Evolutionary conservation across 2,113 vertebrate species (phyloP).

Genomic region (Lasiurus borealis): DNA sequence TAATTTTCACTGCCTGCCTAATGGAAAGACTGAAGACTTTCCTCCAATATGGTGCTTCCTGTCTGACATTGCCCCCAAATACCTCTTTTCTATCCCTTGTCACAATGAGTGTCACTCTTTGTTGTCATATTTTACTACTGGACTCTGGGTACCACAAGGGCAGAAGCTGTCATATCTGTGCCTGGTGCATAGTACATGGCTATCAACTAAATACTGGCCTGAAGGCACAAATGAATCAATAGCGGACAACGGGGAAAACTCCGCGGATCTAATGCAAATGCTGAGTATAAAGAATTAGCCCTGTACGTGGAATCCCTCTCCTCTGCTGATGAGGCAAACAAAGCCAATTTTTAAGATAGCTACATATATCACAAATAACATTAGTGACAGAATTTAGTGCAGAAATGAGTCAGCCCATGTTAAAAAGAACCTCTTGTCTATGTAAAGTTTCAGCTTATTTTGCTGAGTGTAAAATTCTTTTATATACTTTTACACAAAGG

Average conservation of each 20-base stretch:
- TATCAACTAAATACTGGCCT: conserved; percentile 19
- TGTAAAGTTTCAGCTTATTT: conserved; percentile 54
- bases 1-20: background rate
- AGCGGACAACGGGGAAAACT: background rate
- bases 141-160: background rate
- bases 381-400: conserved; percentile 22
- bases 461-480: conserved; percentile 65
- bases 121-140: background rate
- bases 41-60: background rate
- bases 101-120: background rate
- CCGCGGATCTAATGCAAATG: conserved; percentile 32
- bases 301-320: background rate
- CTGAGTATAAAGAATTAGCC: conserved; percentile 16
- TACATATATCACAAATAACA: conserved; percentile 35
- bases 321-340: conserved; percentile 45
- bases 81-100: background rate
- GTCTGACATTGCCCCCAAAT: background rate
- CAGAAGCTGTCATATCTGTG: background rate
- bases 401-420: background rate
- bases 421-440: conserved; percentile 24
- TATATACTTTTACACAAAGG: background rate
- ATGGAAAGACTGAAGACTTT: background rate
- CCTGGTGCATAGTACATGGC: background rate
- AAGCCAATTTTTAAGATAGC: conserved; percentile 40
- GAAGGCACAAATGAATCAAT: conserved; percentile 56